Evolutionary conservation across 1,140 invertebrate species (phyloP).

Genomic region (Hylyphantes graminicola): DNA sequence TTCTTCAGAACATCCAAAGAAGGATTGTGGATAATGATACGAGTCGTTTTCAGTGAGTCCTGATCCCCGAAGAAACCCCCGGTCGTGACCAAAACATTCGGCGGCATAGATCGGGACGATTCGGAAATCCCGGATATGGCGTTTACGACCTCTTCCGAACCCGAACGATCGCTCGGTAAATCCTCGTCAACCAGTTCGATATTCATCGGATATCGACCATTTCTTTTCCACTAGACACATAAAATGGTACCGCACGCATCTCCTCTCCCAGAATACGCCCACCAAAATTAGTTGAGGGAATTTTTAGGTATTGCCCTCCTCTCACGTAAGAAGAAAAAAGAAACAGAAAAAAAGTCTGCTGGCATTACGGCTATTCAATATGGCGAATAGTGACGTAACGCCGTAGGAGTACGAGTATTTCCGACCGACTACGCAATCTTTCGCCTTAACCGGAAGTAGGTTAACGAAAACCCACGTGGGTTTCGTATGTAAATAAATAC

Average conservation of each 20-base stretch:
- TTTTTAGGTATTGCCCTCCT: too few relatives aligned
- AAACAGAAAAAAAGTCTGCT: too few relatives aligned
- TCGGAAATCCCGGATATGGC: conserved; percentile 57
- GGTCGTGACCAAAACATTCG: conserved; percentile 48
- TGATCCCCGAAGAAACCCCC: conserved; percentile 34
- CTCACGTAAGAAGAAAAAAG: too few relatives aligned
- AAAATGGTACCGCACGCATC: not conserved
- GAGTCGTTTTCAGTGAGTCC: conserved; percentile 65
- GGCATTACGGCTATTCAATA: too few relatives aligned
- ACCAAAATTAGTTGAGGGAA: too few relatives aligned
- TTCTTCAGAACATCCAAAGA: conserved; percentile 64
- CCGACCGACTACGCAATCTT: too few relatives aligned
- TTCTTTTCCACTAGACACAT: not conserved
- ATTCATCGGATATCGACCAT: conserved; percentile 51
- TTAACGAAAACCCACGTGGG: too few relatives aligned
- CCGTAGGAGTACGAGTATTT: too few relatives aligned
- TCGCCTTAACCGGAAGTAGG: too few relatives aligned
- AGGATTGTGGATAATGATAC: conserved; percentile 69
- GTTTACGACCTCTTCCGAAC: conserved; percentile 53
- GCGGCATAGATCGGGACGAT: conserved; percentile 37
- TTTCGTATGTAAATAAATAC: too few relatives aligned
- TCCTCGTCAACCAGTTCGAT: conserved; percentile 50
- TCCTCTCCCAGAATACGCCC: too few relatives aligned
- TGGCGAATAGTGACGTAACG: too few relatives aligned
- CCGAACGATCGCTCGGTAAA: conserved; percentile 53